Percentiles rank a stretch among this genome's conserved stretches.
phyloP scores from a whole-genome alignment of 1,140 invertebrate genomes.

The Aphaenogaster rudis region DNA sequence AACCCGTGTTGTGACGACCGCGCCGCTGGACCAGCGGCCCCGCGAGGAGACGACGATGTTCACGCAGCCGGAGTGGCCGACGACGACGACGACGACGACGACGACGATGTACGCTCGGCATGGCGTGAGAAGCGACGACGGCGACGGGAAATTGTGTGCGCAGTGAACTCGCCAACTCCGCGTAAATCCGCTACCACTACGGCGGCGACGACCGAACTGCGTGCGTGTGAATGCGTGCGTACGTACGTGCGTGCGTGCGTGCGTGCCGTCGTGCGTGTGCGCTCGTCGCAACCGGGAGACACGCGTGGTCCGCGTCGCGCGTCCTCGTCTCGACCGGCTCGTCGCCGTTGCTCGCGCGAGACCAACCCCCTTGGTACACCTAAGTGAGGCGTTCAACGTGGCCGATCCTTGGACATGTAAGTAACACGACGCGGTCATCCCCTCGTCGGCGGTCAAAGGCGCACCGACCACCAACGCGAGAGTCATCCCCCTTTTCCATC shows the following conservation, averaged over 20 bases:
- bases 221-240: slow-evolving; percentile 45
- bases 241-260: slow-evolving; percentile 22
- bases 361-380: slow-evolving; percentile 68
- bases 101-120: not conserved
- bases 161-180: slow-evolving; percentile 44
- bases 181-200: not conserved
- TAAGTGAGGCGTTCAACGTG: slow-evolving; percentile 82
- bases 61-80: not conserved
- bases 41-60: slow-evolving; percentile 9
- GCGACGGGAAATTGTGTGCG: slow-evolving; percentile 46
- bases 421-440: slow-evolving; percentile 64
- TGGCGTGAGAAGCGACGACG: slow-evolving; percentile 22
- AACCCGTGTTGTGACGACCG: slow-evolving; percentile 42
- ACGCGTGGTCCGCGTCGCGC: slow-evolving; percentile 33
- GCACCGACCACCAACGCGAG: not conserved
- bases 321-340: not conserved
- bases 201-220: slow-evolving; percentile 18
- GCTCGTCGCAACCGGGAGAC: slow-evolving; percentile 13
- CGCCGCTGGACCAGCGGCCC: slow-evolving; percentile 13
- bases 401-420: slow-evolving; percentile 85
- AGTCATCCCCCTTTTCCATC: slow-evolving; percentile 13
- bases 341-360: slow-evolving; percentile 32
- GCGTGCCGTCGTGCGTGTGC: slow-evolving; percentile 15
- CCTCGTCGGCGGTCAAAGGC: not conserved
- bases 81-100: slow-evolving; percentile 10